Conservation (phyloP, 2,113 vertebrate genomes). For the Mormyrus lacerda region DNA sequence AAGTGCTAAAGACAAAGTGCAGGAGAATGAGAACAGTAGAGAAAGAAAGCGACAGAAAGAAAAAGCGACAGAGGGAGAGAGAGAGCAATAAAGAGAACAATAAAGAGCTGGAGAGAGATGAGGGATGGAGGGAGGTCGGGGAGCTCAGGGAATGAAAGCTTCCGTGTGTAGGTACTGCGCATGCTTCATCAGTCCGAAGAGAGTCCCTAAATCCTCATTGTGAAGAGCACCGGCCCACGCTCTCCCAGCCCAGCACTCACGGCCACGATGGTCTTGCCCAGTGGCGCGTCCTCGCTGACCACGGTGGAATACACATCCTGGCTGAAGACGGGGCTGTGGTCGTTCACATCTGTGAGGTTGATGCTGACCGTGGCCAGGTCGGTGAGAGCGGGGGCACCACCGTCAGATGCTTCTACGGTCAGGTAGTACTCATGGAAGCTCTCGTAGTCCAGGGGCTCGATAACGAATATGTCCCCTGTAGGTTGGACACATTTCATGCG, state of each 20-base stretch:
- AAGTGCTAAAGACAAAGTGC: neutral
- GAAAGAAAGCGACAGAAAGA: neutral
- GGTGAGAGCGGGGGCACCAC: constrained; percentile 79
- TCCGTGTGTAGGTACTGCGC: neutral
- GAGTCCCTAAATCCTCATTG: neutral
- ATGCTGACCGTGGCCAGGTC: constrained; percentile 87
- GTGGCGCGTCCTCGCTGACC: constrained; percentile 77
- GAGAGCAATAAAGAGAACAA: neutral
- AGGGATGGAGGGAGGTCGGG: neutral
- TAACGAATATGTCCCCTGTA: constrained; percentile 82
- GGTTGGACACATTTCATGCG: neutral
- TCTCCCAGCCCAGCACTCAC: constrained; percentile 50
- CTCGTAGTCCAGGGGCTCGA: constrained; percentile 85
- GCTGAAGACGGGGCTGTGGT: constrained; percentile 83
- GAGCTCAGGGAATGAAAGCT: neutral
- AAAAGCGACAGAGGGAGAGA: neutral
- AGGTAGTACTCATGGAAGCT: constrained; percentile 85
- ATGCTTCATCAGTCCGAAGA: neutral
- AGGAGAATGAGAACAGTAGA: too few species aligned
- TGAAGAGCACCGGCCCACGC: neutral
- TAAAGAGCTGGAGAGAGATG: neutral
- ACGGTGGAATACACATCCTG: constrained; percentile 81
- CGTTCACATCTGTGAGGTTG: constrained; percentile 90
- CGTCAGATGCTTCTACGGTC: constrained; percentile 86
- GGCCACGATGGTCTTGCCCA: constrained; percentile 72